Base-by-base conservation (phyloP, 2,797 vertebrate genomes). In the Lophius americanus region DNA sequence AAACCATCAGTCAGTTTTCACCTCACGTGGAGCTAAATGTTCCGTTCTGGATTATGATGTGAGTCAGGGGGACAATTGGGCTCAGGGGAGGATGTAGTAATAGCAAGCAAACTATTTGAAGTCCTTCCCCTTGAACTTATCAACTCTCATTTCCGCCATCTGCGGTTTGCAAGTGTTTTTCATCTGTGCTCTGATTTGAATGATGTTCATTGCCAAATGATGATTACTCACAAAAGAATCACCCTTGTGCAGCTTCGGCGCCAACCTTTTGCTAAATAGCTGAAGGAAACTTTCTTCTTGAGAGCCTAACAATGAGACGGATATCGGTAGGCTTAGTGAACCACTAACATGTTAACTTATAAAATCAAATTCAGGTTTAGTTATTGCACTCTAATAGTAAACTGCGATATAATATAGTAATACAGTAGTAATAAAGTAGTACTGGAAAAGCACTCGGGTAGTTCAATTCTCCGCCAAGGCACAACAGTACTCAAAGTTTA, bases 201-300 rank as follows among this genome's bases (percentile, higher is more conserved):
- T 57, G 61, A 63, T 70, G 57, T 49, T 14, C 6, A 4, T n/a
- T 64, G 46, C 51, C 61, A 76, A 58, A 56, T 60, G 37, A 41
- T 48, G 44, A 62, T 50, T 11, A 39, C 13, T 2, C 13, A 37
- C 3, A 7, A n/a, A 6, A 48, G 33, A 38, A 58, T 43, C 41
- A 56, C 14, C 38, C 10, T 13, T 44, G 46, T 55, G 60, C 37
- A 44, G 50, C 10, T 41, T 41, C 55, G 39, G 41, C 8, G 42
- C 32, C 5, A 41, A 46, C 38, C 10, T 41, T 51, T 35, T 61
- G 41, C 9, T 70, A 36, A 55, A 48, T 33, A 56, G 46, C 35
- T 41, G 49, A 8, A 32, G 6, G 44, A 37, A 56, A 41, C 6
- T 47, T 10, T 41, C 13, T 33, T 5, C 41, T 39, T 11, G 9